Evolutionary conservation across 1,140 invertebrate genomes (phyloP), one percentile per base, ranked within the genome.

Genomic region (Wiebesia pumilae): DNA sequence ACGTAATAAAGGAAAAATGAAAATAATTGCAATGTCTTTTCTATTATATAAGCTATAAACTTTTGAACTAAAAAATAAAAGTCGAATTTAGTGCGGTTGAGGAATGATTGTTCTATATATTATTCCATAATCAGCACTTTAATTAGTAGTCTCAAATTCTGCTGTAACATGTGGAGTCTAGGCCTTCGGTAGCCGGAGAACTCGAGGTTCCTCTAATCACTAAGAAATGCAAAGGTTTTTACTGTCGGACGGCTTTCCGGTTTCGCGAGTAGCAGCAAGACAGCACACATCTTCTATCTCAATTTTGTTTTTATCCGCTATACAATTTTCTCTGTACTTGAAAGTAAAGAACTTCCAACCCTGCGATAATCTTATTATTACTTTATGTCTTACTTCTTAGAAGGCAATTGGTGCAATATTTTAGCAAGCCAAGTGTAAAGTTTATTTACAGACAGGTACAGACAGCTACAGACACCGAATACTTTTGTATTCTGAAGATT

Each of bases 131-230:
- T 75, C 65, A 43, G 58, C 40, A 84, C n/a, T 69, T 69, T 84
- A 81, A 62, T 38, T 81, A 75, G 3, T 71, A 85, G 75, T 81
- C 43, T 85, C 78, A 54, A 51, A 30, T 47, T 24, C 83, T 30
- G 75, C 16, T 21, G 51, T 35, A 40, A 27, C 58, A 27, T 4
- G 58, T 10, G 54, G 38, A 65, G 27, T 54, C 9, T 75, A 75
- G 40, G 54, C 79, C 51, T 86, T 81, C n/a, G 65, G 51, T 73
- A 75, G 67, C 51, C 69, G n/a, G 51, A 71, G 78, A 85, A 85
- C 77, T 58, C 40, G 65, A 81, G 30, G 40, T 85, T 43, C 35
- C 65, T 85, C 84, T 85, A 54, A 85, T 84, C 47, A 85, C 84
- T 62, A 73, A 81, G 47, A n/a, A 40, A 67, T 47, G 30, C 21